Base-by-base conservation (phyloP, 1,140 invertebrate genomes). In the Zaprionus africanus region DNA sequence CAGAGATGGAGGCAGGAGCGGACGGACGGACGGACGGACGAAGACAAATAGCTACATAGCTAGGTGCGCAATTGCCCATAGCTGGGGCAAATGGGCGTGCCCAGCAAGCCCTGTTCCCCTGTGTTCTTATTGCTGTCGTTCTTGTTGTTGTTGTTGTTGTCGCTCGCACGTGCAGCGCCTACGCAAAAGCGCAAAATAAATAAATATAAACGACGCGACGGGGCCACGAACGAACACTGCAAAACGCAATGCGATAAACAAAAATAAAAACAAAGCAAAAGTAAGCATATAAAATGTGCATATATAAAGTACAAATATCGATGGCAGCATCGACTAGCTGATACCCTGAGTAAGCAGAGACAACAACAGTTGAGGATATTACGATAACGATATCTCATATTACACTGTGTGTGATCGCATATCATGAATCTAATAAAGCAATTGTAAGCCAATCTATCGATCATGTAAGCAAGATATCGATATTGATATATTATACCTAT, bases 161-260 rank as follows among this genome's bases (percentile, higher is more conserved):
- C 66, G 70, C 63, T 65, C 69, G 77, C 81, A 86, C 82, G 83
- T 86, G 82, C 83, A 87, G 79, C 72, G 82, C 83, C 82, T 87
- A 86, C 79, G 66, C 78, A 85, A 75, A 66, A 72, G 31, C 56
- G 19, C 34, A 28, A 65, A 28, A 58, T 15, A 64, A 64, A 49
- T 34, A 58, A 61, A 56, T 28, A 62, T 22, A 22, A 51, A 19
- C 41, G 31, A 53, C 34, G 36, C 65, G 58, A 41, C 51, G n/a
- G 22, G 28, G 6, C 62, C 22, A 15, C 34, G 41, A 57, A 57
- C 4, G 9, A 43, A 34, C 19, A 49, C 51, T 43, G 53, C 53
- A 24, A 71, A 57, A 51, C 26, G 61, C 36, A 46, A 41, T 58
- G 41, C 22, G 46, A 63, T 28, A 68, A 60, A 53, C 24, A 31